A percentile compares a stretch with the other conserved stretches of the same genome.
These are phyloP conservation scores for Drosophila percnosoma DNA, from an alignment of 2,888 invertebrate genomes.

Conservation along the genomic window DNA sequence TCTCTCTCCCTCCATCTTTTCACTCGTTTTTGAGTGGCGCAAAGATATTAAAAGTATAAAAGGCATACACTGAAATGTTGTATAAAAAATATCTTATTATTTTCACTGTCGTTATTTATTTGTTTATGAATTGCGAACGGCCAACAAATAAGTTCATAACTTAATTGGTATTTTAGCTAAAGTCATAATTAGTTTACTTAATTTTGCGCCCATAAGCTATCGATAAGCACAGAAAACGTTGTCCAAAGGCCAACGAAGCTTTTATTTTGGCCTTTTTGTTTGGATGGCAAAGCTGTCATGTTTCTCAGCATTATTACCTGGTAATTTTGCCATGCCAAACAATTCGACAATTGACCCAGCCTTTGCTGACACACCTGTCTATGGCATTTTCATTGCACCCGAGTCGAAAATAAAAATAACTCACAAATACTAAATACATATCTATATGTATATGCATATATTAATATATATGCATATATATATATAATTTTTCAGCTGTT, in stretches of 20 bases:
- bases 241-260: neutral
- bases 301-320: conserved; percentile 11
- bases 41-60: conserved; percentile 1
- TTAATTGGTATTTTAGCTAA: conserved; percentile 2
- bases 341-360: neutral
- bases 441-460: neutral
- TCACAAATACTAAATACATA: neutral
- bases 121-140: conserved; percentile 6
- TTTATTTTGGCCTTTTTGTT: neutral
- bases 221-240: conserved; percentile 5
- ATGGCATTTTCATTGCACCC: conserved; percentile 20
- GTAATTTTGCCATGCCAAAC: conserved; percentile 32
- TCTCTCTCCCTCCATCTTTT: conserved; percentile 8
- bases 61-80: neutral
- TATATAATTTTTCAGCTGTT: neutral
- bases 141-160: conserved; percentile 2
- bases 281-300: neutral
- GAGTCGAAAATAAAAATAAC: conserved; percentile 9
- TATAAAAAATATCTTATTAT: neutral
- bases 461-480: neutral
- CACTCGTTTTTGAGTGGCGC: conserved; percentile 19
- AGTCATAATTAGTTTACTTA: conserved; percentile 30
- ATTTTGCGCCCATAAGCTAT: conserved; percentile 3
- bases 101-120: neutral
- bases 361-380: conserved; percentile 40